Evolutionary conservation across 2,888 invertebrate species (phyloP).

Genomic region (Cerceris ruficornis): DNA sequence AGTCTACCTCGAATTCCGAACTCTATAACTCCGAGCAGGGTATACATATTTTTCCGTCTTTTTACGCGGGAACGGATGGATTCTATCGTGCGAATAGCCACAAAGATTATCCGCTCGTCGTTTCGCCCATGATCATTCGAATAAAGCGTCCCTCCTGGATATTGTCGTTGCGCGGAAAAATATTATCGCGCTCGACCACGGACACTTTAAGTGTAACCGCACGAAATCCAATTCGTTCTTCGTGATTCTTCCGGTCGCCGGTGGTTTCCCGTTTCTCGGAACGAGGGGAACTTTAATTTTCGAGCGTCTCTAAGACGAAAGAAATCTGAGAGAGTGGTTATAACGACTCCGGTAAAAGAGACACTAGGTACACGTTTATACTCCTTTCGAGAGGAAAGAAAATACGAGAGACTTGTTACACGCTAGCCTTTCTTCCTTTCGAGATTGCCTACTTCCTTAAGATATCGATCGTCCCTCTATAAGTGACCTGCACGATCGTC

Average conservation of each 20-base stretch:
- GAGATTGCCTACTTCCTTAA: conserved; percentile 28
- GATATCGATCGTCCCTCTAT: conserved; percentile 40
- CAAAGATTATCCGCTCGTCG: not conserved
- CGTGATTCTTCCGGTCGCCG: not conserved
- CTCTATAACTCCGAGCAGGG: not conserved
- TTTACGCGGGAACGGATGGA: too few relatives aligned
- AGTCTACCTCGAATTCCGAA: not conserved
- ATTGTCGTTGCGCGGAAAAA: too few relatives aligned
- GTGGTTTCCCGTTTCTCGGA: conserved; percentile 14
- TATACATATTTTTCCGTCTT: not conserved
- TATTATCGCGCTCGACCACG: too few relatives aligned
- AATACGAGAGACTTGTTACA: conserved; percentile 31
- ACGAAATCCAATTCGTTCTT: too few relatives aligned
- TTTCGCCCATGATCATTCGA: not conserved
- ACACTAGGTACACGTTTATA: not conserved
- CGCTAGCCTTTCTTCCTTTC: conserved; percentile 26
- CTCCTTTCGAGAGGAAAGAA: conserved; percentile 32
- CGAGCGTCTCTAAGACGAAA: not conserved
- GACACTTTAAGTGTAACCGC: not conserved
- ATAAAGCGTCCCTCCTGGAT: too few relatives aligned
- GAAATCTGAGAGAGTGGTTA: conserved; percentile 9
- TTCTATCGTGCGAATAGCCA: not conserved
- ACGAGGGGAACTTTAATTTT: conserved; percentile 30
- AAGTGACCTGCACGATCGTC: not conserved
- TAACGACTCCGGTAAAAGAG: not conserved